Conservation (phyloP, 2,888 invertebrate genomes). For the Embidobia sp. region DNA sequence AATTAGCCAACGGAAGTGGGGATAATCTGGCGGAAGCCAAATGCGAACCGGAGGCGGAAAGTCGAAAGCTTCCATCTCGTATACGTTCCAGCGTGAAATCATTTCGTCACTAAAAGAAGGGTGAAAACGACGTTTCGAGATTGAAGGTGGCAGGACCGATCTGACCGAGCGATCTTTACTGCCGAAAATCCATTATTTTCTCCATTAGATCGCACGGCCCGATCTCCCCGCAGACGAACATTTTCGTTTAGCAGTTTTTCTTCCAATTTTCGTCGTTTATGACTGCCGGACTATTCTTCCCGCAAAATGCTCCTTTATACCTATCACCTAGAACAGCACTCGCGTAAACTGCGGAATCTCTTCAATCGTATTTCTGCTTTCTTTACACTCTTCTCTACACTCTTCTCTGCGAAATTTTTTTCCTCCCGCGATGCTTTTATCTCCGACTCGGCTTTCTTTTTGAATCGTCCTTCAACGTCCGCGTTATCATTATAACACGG, state of each 20-base stretch:
- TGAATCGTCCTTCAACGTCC: too few relatives aligned
- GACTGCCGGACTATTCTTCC: constrained; percentile 71
- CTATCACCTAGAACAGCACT: constrained; percentile 68
- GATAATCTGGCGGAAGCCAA: constrained; percentile 73
- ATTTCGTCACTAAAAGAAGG: constrained; percentile 57
- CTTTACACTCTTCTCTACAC: too few relatives aligned
- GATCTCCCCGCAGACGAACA: constrained; percentile 74
- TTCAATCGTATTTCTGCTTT: constrained; percentile 70
- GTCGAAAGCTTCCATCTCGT: constrained; percentile 65
- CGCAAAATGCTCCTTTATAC: constrained; percentile 58
- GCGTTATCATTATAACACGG: too few relatives aligned
- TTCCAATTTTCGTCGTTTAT: constrained; percentile 79
- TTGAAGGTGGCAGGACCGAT: constrained; percentile 72
- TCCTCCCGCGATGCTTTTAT: too few relatives aligned
- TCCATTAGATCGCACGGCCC: constrained; percentile 79
- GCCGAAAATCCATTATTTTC: constrained; percentile 81
- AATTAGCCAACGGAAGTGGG: constrained; percentile 75
- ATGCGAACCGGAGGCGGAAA: constrained; percentile 66
- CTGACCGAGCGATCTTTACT: constrained; percentile 79
- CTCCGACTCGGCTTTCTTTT: too few relatives aligned
- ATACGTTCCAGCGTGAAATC: constrained; percentile 55
- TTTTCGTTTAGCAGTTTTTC: constrained; percentile 82
- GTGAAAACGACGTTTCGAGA: constrained; percentile 57
- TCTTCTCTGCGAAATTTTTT: too few relatives aligned
- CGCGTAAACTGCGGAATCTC: constrained; percentile 67